These are phyloP conservation scores for Oryctolagus cuniculus DNA, from an alignment of 2,113 vertebrate species.

Conservation along the genomic window mOryCun1.1 NC_091449.1:39833001-39833500, in stretches of 20 bases:
- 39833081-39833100: neutral
- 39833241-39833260: constrained; percentile 20
- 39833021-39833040: constrained; percentile 1
- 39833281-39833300: neutral
- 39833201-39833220: neutral
- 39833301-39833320: no score
- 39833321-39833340: neutral
- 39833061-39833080: neutral
- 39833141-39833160: neutral
- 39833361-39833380: neutral
- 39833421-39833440: constrained; percentile 21
- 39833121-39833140: neutral
- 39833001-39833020: neutral
- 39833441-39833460: constrained; percentile 10
- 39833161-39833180: neutral
- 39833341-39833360: constrained; percentile 26
- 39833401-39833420: neutral
- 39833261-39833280: neutral
- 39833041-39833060: neutral
- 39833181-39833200: neutral
- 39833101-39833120: neutral
- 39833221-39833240: neutral
- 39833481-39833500: constrained; percentile 26
- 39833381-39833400: constrained; percentile 25
- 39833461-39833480: neutral